Evolutionary conservation across 2,113 vertebrate species (phyloP).

Genomic region (Collichthys lucidus): DNA sequence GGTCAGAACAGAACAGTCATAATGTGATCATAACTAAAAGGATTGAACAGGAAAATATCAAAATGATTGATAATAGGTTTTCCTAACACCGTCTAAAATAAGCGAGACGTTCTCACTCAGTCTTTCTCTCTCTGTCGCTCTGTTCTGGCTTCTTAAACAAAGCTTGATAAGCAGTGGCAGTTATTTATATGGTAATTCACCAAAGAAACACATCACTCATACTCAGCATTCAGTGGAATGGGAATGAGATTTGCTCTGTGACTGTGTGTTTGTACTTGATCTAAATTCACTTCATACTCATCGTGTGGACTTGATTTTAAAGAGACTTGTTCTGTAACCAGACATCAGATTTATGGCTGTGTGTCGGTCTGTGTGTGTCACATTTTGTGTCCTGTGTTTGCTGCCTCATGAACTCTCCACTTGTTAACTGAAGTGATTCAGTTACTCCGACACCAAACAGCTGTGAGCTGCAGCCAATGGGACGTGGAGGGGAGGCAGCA

Average conservation of each 20-base stretch:
- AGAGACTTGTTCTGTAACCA: background rate
- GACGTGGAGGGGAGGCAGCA: conserved; percentile 15
- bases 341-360: background rate
- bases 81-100: background rate
- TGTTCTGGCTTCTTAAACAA: conserved; percentile 23
- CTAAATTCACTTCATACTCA: background rate
- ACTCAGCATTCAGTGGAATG: conserved; percentile 8
- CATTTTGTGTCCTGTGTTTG: background rate
- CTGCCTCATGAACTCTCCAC: conserved; percentile 9
- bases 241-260: conserved; percentile 5
- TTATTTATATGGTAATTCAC: conserved; percentile 54
- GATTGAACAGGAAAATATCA: background rate
- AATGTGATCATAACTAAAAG: background rate
- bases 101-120: background rate
- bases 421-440: conserved; percentile 5
- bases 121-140: background rate
- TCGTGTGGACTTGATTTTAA: background rate
- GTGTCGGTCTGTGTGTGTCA: background rate
- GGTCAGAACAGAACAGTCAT: background rate
- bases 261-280: background rate
- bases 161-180: conserved; percentile 32
- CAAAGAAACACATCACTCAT: conserved; percentile 26
- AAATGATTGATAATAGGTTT: background rate
- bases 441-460: background rate
- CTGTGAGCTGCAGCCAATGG: background rate